Percentiles rank a stretch among this genome's conserved stretches.
Conservation (phyloP, 2,797 vertebrate genomes). For the Champsocephalus gunnari region DNA sequence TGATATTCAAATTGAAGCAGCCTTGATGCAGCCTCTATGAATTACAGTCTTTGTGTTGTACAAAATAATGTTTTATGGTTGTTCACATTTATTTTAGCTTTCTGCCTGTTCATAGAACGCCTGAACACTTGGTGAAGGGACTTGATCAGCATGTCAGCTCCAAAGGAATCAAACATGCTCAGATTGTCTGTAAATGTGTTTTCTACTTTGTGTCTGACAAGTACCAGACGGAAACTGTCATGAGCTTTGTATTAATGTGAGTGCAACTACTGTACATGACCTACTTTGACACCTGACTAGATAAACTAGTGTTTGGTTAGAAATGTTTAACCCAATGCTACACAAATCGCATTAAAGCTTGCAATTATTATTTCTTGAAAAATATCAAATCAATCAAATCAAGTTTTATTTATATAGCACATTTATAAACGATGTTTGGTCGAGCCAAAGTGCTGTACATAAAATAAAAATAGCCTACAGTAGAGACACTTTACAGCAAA, state of each 20-base stretch:
- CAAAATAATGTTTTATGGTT: neutral
- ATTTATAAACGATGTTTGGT: no score
- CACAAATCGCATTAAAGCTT: neutral
- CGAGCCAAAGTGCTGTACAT: no score
- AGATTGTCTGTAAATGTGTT: neutral
- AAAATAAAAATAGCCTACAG: no score
- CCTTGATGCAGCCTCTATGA: constrained; percentile 11
- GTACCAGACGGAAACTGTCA: neutral
- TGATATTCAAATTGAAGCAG: neutral
- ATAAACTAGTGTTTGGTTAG: neutral
- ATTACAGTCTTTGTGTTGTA: constrained; percentile 8
- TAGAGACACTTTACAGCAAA: no score
- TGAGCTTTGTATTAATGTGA: constrained; percentile 4
- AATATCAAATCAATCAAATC: no score
- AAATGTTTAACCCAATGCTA: neutral
- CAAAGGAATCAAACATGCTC: neutral
- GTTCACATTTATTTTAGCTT: neutral
- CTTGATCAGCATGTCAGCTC: neutral
- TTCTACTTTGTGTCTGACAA: constrained; percentile 13
- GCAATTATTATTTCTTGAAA: neutral
- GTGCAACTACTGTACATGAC: neutral
- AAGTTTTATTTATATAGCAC: no score
- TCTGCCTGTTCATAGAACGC: neutral
- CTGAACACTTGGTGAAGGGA: neutral
- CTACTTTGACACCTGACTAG: neutral